Conservation (phyloP, 2,888 invertebrate genomes). For the Acanthopleura granulata region DNA sequence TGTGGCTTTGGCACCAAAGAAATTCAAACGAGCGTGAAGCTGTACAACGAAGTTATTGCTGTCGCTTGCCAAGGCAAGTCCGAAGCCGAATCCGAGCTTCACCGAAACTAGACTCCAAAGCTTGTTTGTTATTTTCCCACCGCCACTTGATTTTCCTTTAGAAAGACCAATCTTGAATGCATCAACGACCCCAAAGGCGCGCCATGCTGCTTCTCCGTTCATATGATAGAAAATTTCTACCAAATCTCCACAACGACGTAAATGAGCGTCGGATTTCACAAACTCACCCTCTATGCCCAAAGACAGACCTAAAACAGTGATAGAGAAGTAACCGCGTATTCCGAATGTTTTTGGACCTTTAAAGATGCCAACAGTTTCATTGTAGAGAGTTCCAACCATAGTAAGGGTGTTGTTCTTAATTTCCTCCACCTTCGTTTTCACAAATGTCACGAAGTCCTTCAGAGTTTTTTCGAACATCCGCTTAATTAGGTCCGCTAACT, state of each 20-base stretch:
- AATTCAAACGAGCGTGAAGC: slow-evolving; percentile 12
- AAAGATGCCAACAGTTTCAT: background rate
- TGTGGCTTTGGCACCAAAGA: background rate
- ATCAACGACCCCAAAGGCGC: slow-evolving; percentile 1
- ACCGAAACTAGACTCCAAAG: background rate
- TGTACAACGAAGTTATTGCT: slow-evolving; percentile 14
- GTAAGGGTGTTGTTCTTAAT: background rate
- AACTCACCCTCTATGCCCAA: slow-evolving; percentile 11
- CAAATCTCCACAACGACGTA: background rate
- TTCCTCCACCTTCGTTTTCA: background rate
- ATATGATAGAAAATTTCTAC: background rate
- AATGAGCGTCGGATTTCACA: slow-evolving; percentile 13
- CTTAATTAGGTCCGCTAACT: background rate
- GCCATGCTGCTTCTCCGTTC: slow-evolving; percentile 9
- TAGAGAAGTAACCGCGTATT: background rate
- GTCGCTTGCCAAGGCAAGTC: slow-evolving; percentile 8
- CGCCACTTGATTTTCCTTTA: background rate
- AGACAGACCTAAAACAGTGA: background rate
- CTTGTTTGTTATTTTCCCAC: background rate
- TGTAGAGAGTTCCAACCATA: background rate
- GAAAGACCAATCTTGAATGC: background rate
- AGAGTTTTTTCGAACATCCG: slow-evolving; percentile 9
- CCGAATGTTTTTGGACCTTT: slow-evolving; percentile 1
- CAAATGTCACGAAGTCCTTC: background rate
- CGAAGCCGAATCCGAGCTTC: background rate